phyloP scores from a whole-genome alignment of 2,113 vertebrate species.

The Pristiophorus japonicus region DNA sequence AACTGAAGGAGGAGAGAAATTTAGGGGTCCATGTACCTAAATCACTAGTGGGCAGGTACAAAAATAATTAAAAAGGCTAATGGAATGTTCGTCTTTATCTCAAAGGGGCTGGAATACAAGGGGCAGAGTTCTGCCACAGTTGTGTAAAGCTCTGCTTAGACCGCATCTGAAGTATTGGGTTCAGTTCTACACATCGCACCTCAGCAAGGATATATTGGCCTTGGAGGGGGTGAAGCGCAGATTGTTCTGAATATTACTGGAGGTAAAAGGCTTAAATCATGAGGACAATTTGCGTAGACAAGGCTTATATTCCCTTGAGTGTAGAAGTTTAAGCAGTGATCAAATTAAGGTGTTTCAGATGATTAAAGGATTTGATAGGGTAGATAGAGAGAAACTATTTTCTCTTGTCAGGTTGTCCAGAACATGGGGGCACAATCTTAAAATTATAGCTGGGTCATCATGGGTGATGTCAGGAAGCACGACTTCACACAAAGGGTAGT shows the following conservation, averaged over 20 bases:
- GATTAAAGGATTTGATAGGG: background rate
- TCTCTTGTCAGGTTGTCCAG: background rate
- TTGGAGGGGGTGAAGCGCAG: background rate
- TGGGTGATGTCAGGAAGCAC: background rate
- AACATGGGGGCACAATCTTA: background rate
- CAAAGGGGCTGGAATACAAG: no score
- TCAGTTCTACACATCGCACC: no score
- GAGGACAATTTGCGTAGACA: background rate
- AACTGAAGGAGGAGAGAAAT: no score
- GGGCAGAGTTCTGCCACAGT: no score
- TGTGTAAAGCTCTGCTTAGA: no score
- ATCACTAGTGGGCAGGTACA: no score
- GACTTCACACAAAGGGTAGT: background rate
- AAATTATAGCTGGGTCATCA: background rate
- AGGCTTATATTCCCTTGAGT: background rate
- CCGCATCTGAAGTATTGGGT: no score
- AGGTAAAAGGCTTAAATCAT: background rate
- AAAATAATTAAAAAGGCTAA: no score
- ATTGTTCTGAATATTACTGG: background rate
- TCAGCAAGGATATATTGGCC: background rate
- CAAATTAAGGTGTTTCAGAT: background rate
- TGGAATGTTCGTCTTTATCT: no score
- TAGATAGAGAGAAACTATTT: background rate
- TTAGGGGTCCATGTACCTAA: no score
- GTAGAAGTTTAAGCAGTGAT: background rate